phyloP scores from a whole-genome alignment of 2,797 vertebrate genomes.

The Amblyraja radiata region DNA sequence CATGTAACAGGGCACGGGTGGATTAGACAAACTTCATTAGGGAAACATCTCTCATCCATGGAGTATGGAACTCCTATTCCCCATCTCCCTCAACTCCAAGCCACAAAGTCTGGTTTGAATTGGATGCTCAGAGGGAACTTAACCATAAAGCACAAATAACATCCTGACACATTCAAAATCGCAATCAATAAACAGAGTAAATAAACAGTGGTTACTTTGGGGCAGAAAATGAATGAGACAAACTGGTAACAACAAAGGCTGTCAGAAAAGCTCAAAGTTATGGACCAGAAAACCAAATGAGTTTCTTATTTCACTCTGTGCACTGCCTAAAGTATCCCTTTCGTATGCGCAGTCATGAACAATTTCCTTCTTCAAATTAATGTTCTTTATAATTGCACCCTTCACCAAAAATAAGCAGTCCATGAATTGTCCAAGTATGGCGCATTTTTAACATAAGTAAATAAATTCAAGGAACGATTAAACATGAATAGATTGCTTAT shows the following conservation, averaged over 20 bases:
- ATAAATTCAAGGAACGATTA: not conserved
- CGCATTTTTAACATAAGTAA: not conserved
- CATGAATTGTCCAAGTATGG: not conserved
- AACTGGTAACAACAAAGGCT: not conserved
- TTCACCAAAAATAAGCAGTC: not conserved
- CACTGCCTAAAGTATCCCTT: not conserved
- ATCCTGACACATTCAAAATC: not conserved
- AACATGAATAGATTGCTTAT: not conserved
- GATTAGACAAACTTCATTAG: not conserved
- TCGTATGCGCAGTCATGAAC: not conserved
- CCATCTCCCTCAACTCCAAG: not conserved
- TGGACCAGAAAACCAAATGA: not conserved
- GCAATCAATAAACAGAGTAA: not conserved
- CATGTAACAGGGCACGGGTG: not conserved
- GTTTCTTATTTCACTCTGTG: not conserved
- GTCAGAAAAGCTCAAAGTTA: not conserved
- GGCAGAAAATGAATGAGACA: not conserved
- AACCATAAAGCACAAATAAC: not conserved
- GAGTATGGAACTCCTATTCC: not conserved
- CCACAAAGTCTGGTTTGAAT: not conserved
- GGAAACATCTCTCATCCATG: not conserved
- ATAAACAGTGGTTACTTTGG: not conserved
- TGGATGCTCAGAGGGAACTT: not conserved
- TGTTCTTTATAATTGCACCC: not conserved
- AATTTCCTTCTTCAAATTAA: conserved; percentile 13